Conservation (phyloP, 2,797 vertebrate genomes). For the Anisognathus igniventris region DNA sequence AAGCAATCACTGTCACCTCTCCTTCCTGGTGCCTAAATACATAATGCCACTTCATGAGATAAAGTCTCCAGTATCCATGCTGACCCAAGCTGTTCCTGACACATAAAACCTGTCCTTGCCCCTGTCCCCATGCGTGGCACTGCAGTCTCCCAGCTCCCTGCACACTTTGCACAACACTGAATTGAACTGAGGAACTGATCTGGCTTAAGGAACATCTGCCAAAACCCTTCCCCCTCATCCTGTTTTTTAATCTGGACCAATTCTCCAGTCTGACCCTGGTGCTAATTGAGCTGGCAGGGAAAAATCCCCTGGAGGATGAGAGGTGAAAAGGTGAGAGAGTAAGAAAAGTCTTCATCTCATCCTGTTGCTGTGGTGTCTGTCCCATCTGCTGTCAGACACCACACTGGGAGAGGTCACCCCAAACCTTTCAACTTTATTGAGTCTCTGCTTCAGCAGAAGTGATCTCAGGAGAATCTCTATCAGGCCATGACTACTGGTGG, state of each 20-base stretch:
- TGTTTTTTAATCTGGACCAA: not conserved
- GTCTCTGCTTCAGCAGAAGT: not conserved
- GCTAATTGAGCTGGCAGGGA: not conserved
- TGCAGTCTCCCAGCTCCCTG: not conserved
- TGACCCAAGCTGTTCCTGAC: not conserved
- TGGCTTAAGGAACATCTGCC: conserved; percentile 29
- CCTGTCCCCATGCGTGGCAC: accelerated
- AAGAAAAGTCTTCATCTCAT: not conserved
- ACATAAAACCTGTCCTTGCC: not conserved
- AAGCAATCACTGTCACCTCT: not conserved
- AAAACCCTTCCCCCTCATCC: not conserved
- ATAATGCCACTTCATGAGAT: not conserved
- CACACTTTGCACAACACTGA: not conserved
- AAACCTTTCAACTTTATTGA: not conserved
- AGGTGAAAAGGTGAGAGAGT: not conserved
- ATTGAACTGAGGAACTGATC: not conserved
- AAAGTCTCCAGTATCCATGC: not conserved
- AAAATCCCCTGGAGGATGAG: not conserved
- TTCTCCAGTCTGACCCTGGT: not conserved
- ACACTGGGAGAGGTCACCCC: not conserved
- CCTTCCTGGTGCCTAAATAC: not conserved
- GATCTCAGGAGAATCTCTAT: not conserved
- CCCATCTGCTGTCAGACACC: not conserved
- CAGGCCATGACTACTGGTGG: not conserved
- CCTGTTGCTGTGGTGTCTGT: not conserved